phyloP scores from a whole-genome alignment of 2,113 vertebrate species.

The Embiotoca jacksoni region DNA sequence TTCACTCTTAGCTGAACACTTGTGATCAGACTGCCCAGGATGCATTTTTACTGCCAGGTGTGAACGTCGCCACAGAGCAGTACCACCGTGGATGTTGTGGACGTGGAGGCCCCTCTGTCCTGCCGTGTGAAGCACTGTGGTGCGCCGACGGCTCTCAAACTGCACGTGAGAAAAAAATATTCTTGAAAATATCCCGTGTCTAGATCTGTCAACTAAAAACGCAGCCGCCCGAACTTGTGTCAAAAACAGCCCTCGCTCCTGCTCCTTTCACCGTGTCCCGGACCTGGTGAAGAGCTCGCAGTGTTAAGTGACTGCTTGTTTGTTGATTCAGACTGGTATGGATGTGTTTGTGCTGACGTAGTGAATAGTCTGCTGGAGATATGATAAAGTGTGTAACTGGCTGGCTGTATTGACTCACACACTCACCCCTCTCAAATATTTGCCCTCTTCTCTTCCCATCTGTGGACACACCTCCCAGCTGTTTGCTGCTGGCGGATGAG shows the following conservation, averaged over 20 bases:
- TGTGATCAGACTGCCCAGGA: too few relatives aligned
- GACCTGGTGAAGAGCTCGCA: background rate
- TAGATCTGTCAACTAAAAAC: slow-evolving; percentile 15
- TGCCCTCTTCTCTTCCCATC: slow-evolving; percentile 46
- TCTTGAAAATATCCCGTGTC: slow-evolving; percentile 16
- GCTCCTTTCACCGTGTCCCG: background rate
- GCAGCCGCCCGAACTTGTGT: background rate
- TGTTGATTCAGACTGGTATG: slow-evolving; percentile 19
- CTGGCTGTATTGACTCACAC: slow-evolving; percentile 32
- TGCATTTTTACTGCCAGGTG: too few relatives aligned
- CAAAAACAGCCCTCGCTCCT: too few relatives aligned
- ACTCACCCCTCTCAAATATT: slow-evolving; percentile 63
- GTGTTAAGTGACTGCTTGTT: slow-evolving; percentile 36
- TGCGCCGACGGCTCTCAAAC: slow-evolving; percentile 27
- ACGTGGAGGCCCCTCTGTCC: background rate
- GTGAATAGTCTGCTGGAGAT: slow-evolving; percentile 31
- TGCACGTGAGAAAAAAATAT: slow-evolving; percentile 25
- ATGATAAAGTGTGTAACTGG: background rate
- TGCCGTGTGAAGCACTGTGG: slow-evolving; percentile 39
- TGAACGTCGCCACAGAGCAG: too few relatives aligned
- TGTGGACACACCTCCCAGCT: slow-evolving; percentile 31
- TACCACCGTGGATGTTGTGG: too few relatives aligned
- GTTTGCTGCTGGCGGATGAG: slow-evolving; percentile 45
- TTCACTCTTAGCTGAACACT: too few relatives aligned
- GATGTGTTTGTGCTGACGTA: slow-evolving; percentile 42